Evolutionary conservation across 2,888 invertebrate genomes (phyloP).

Genomic region (Metellina segmentata): DNA sequence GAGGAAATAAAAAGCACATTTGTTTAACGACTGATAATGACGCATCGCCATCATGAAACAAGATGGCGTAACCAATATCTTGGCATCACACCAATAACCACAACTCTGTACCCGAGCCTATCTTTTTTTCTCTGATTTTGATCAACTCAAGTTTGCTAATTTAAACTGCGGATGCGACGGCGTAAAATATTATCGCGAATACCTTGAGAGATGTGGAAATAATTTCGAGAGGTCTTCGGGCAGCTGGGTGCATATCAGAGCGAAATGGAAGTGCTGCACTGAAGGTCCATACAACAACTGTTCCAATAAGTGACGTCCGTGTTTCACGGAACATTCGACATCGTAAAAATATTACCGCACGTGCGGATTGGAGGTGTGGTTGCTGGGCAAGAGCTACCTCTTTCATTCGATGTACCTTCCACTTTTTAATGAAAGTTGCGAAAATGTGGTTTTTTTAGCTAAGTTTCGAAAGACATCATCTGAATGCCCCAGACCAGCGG

Average conservation of each 20-base stretch:
- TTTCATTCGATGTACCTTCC: neutral
- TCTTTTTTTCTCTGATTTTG: neutral
- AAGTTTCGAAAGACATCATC: too few species aligned
- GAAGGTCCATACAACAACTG: constrained; percentile 27
- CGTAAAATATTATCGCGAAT: neutral
- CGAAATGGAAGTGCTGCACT: neutral
- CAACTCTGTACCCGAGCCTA: too few species aligned
- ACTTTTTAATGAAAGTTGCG: neutral
- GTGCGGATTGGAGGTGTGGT: constrained; percentile 25
- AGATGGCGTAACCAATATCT: too few species aligned
- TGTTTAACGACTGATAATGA: neutral
- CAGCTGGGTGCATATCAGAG: neutral
- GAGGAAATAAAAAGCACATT: constrained; percentile 6
- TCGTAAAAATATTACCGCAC: constrained; percentile 24
- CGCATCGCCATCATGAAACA: neutral
- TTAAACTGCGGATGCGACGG: neutral
- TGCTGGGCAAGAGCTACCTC: constrained; percentile 1
- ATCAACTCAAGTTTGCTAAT: constrained; percentile 11
- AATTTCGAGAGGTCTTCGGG: neutral
- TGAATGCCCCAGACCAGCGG: too few species aligned
- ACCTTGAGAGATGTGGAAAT: neutral
- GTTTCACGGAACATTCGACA: constrained; percentile 13
- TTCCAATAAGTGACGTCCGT: constrained; percentile 29
- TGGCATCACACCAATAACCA: too few species aligned
- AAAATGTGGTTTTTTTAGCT: too few species aligned